Evolutionary conservation across 2,113 vertebrate genomes (phyloP).

Genomic region (Podarcis raffonei): DNA sequence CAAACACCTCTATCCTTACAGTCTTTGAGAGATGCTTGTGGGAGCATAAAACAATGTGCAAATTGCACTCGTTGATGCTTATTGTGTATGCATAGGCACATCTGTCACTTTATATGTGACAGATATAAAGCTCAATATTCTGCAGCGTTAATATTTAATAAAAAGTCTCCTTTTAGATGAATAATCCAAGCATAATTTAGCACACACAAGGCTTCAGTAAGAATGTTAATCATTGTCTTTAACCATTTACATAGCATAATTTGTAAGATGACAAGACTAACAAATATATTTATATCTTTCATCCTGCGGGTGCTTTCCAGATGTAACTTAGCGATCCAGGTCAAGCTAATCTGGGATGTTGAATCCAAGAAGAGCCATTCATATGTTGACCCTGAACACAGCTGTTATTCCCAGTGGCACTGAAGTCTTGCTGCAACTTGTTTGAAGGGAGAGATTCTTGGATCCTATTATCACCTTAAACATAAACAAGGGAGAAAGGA

Average conservation of each 20-base stretch:
- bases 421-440: neutral
- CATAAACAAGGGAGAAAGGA: neutral
- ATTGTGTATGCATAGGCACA: neutral
- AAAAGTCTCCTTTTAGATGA: conserved; percentile 13
- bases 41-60: conserved; percentile 10
- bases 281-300: conserved; percentile 1
- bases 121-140: conserved; percentile 8
- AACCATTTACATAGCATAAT: neutral
- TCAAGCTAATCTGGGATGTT: neutral
- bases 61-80: neutral
- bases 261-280: neutral
- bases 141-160: conserved; percentile 2
- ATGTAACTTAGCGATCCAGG: neutral
- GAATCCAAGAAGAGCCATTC: neutral
- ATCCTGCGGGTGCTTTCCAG: neutral
- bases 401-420: neutral
- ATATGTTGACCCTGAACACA: neutral
- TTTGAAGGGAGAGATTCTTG: neutral
- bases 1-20: neutral
- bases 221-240: conserved; percentile 13
- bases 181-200: neutral
- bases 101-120: conserved; percentile 17
- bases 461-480: neutral
- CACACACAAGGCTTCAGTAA: neutral
- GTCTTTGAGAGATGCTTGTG: neutral